phyloP scores from a whole-genome alignment of 2,113 vertebrate genomes.

The Sinocyclocheilus anophthalmus region DNA sequence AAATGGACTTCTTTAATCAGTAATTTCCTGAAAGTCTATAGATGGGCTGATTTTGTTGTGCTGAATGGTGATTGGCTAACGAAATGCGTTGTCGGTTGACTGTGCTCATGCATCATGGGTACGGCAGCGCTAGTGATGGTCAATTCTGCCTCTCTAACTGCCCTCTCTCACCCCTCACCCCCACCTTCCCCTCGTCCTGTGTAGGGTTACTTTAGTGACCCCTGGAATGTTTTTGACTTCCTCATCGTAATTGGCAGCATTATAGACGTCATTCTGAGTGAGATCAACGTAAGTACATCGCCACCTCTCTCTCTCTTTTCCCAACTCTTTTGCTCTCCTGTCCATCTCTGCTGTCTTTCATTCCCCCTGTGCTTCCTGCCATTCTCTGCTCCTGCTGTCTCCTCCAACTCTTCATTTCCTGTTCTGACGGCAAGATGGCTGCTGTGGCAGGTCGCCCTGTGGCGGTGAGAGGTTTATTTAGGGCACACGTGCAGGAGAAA shows the following conservation, averaged over 20 bases:
- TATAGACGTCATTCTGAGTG: slow-evolving; percentile 99
- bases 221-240: slow-evolving; percentile 99
- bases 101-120: no score
- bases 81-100: not conserved
- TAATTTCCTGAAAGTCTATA: not conserved
- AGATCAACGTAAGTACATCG: slow-evolving; percentile 99
- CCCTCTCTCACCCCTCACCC: slow-evolving; percentile 87
- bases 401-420: slow-evolving; percentile 48
- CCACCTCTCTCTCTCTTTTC: slow-evolving; percentile 72
- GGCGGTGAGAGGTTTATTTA: slow-evolving; percentile 55
- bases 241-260: slow-evolving; percentile 99
- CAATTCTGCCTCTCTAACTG: slow-evolving; percentile 91
- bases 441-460: slow-evolving; percentile 42
- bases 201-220: slow-evolving; percentile 99
- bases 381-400: slow-evolving; percentile 43
- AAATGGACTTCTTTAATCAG: not conserved
- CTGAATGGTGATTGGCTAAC: slow-evolving; percentile 20
- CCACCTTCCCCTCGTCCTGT: slow-evolving; percentile 87
- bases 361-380: slow-evolving; percentile 35
- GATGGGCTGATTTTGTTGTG: not conserved
- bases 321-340: slow-evolving; percentile 55
- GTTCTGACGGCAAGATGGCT: slow-evolving; percentile 68
- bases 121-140: slow-evolving; percentile 23
- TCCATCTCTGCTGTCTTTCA: slow-evolving; percentile 54
- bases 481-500: slow-evolving; percentile 42